Base-by-base conservation (phyloP, 2,797 vertebrate genomes). In the Pelochelys cantorii region DNA sequence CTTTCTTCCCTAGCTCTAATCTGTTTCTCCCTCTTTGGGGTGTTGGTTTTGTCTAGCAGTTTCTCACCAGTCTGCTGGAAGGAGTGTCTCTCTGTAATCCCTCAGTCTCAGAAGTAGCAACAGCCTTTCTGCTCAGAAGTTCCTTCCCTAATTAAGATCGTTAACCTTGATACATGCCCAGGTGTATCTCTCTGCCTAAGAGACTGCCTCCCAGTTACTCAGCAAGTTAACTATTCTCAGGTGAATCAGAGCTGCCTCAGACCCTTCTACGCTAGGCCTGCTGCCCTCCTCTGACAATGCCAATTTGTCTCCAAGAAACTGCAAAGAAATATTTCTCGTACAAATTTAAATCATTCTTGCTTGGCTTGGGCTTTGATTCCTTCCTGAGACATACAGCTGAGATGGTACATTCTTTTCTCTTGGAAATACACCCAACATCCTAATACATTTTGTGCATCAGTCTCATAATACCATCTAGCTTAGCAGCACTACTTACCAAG, bases 401-500 rank as follows among this genome's bases (percentile, higher is more conserved):
- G 4, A 77, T 0, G 0, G 10, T 42, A 27, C 11, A 81, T 12
- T 65, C 20, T 53, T 18, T 23, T 57, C 62, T 77, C 22, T 60
- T 23, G 34, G 37, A 29, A 27, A 42, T 18, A 60, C 42, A 42
- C 14, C 11, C 55, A 34, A 1, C 25, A 25, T 37, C 13, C 37
- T 54, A 57, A 37, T 6, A 37, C 42, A 12, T 17, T 59, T 27
- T 18, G 10, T 20, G 14, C 20, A 10, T 3, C 31, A 34, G 10
- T 5, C 14, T 27, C 10, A 74, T 15, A 60, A 85, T 4, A 12
- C 53, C 11, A 71, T 37, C 22, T 27, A 22, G n/a, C 54, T 77
- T 77, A 79, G 83, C 57, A 65, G 22, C 23, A 25, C n/a, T 89
- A 84, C 92, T 53, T 57, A 94, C 93, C 93, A 57, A 96, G 87